A percentile compares a stretch with the other conserved stretches of the same genome.
These are phyloP conservation scores for Notechis scutatus DNA, from an alignment of 2,113 vertebrate species.

Conservation along the genomic window DNA sequence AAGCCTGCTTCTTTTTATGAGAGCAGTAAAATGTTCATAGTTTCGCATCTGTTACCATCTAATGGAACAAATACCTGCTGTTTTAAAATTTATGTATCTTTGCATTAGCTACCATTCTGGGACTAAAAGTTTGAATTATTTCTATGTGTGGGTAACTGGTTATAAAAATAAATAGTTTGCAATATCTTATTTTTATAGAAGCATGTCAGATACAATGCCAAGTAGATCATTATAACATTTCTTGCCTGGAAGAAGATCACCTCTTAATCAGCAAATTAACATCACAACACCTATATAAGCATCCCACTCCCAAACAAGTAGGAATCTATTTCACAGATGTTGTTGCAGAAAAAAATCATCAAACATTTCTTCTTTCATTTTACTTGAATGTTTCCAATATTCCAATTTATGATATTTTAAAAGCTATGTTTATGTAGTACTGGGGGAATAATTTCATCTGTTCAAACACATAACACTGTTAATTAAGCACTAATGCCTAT, in stretches of 20 bases:
- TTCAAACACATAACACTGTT: slow-evolving; percentile 57
- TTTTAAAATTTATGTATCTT: slow-evolving; percentile 4
- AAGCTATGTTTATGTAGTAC: slow-evolving; percentile 44
- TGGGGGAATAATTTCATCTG: slow-evolving; percentile 27
- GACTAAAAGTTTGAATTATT: not conserved
- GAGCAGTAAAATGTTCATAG: slow-evolving; percentile 11
- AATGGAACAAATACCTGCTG: not conserved
- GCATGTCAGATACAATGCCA: not conserved
- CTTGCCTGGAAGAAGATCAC: slow-evolving; percentile 33
- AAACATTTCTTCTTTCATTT: slow-evolving; percentile 28
- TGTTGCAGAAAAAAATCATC: not conserved
- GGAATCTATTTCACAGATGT: slow-evolving; percentile 16
- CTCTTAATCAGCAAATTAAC: not conserved
- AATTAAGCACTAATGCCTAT: slow-evolving; percentile 56
- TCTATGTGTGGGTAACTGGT: slow-evolving; percentile 30
- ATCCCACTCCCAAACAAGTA: not conserved
- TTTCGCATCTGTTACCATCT: not conserved
- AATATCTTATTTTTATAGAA: slow-evolving; percentile 34
- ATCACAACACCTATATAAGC: not conserved
- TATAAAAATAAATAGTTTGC: slow-evolving; percentile 30
- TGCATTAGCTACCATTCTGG: not conserved
- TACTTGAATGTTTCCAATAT: slow-evolving; percentile 30
- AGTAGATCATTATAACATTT: not conserved
- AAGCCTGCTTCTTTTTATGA: slow-evolving; percentile 10
- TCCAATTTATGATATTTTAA: slow-evolving; percentile 47